These are phyloP conservation scores for Nothobranchius furzeri DNA, from an alignment of 2,113 vertebrate genomes.

Conservation along the genomic window DNA sequence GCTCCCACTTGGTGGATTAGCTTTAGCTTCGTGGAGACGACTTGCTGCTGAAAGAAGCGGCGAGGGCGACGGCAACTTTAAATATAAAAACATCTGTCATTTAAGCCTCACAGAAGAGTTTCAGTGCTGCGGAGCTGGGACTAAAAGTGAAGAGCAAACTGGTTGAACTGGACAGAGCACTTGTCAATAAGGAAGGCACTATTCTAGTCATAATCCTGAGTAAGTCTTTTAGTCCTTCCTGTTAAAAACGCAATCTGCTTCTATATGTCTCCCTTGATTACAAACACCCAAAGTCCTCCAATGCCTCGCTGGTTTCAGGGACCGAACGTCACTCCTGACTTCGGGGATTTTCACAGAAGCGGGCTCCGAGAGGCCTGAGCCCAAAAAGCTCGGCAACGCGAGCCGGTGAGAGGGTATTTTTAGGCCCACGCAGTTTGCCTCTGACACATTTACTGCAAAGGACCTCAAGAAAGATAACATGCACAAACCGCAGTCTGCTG, in stretches of 20 bases:
- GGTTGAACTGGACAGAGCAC: slow-evolving; percentile 54
- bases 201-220: slow-evolving; percentile 60
- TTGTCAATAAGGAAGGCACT: slow-evolving; percentile 53
- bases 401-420: slow-evolving; percentile 60
- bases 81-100: background rate
- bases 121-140: slow-evolving; percentile 9
- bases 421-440: slow-evolving; percentile 53
- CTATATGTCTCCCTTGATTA: background rate
- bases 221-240: slow-evolving; percentile 45
- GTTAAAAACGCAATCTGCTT: slow-evolving; percentile 3
- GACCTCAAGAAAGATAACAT: slow-evolving; percentile 62
- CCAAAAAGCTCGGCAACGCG: slow-evolving; percentile 22
- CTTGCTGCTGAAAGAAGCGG: slow-evolving; percentile 42
- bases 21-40: slow-evolving; percentile 61
- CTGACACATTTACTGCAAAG: slow-evolving; percentile 66
- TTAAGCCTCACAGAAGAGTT: background rate
- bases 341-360: slow-evolving; percentile 6
- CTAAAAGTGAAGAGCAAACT: slow-evolving; percentile 49
- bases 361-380: background rate
- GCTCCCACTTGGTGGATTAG: slow-evolving; percentile 73
- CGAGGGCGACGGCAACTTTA: slow-evolving; percentile 17
- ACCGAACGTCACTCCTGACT: slow-evolving; percentile 16
- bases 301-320: slow-evolving; percentile 23
- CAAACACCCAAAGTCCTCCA: background rate
- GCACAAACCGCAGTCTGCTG: slow-evolving; percentile 44